These are phyloP conservation scores for Macroteleia sp. DNA, from an alignment of 2,888 invertebrate species.

Conservation along the genomic window DNA sequence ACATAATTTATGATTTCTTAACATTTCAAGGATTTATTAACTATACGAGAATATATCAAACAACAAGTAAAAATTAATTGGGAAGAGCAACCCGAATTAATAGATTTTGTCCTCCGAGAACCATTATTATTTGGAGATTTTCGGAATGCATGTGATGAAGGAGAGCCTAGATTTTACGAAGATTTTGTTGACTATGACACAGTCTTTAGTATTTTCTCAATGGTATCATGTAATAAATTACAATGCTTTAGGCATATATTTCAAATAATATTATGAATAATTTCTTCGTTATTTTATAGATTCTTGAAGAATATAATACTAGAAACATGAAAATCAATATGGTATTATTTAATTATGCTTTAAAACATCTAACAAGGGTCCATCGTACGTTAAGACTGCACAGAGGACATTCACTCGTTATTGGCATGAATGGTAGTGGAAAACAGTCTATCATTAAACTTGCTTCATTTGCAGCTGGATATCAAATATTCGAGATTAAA, in stretches of 20 bases:
- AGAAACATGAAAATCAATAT: slow-evolving; percentile 88
- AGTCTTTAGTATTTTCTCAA: slow-evolving; percentile 88
- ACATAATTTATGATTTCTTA: too few species aligned
- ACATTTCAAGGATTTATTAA: slow-evolving; percentile 86
- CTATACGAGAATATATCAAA: slow-evolving; percentile 87
- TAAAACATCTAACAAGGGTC: slow-evolving; percentile 94
- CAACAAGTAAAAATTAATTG: slow-evolving; percentile 86
- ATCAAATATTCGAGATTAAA: slow-evolving; percentile 92
- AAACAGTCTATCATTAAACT: slow-evolving; percentile 92
- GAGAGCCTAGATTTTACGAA: slow-evolving; percentile 92
- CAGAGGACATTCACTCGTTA: slow-evolving; percentile 92
- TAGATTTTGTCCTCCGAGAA: slow-evolving; percentile 90
- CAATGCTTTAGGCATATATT: too few species aligned
- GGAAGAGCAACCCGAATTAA: slow-evolving; percentile 83
- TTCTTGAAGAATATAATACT: slow-evolving; percentile 94
- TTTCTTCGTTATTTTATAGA: slow-evolving; percentile 83
- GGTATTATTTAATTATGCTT: slow-evolving; percentile 95
- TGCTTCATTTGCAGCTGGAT: slow-evolving; percentile 93
- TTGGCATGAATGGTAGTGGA: slow-evolving; percentile 96
- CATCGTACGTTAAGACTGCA: slow-evolving; percentile 94
- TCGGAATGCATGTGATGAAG: slow-evolving; percentile 92
- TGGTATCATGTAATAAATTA: slow-evolving; percentile 6
- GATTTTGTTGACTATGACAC: slow-evolving; percentile 96
- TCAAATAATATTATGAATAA: too few species aligned
- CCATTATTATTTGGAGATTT: slow-evolving; percentile 95